phyloP scores from a whole-genome alignment of 2,113 vertebrate genomes.

The Mesitornis unicolor region DNA sequence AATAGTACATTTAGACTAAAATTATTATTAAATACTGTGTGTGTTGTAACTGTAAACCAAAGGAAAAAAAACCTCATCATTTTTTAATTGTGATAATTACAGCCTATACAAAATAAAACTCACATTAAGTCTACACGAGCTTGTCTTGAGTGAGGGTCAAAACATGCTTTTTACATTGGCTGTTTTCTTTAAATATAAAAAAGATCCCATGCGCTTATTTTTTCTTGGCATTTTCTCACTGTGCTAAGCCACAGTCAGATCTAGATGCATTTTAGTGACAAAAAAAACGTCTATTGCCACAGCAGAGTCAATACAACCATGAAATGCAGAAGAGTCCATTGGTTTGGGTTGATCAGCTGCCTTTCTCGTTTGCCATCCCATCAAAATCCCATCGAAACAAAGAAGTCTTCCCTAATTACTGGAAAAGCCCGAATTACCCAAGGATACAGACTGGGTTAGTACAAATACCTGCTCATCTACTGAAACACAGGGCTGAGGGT shows the following conservation, averaged over 20 bases:
- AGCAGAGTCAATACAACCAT: background rate
- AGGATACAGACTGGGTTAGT: background rate
- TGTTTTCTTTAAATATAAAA: background rate
- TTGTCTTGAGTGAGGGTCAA: background rate
- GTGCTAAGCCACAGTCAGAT: background rate
- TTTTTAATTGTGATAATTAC: background rate
- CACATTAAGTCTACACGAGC: background rate
- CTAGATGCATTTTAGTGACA: background rate
- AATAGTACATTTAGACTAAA: background rate
- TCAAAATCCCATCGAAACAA: background rate
- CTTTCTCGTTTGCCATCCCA: background rate
- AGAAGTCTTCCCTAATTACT: accelerated
- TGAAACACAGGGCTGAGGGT: too few species aligned
- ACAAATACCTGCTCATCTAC: background rate
- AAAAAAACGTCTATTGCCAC: background rate
- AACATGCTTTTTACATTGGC: background rate
- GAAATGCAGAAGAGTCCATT: background rate
- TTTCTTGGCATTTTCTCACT: background rate
- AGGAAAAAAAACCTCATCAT: background rate
- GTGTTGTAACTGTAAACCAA: background rate
- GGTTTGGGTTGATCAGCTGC: background rate
- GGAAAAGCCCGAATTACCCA: accelerated
- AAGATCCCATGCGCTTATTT: background rate
- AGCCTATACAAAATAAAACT: background rate
- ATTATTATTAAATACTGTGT: background rate